Percentiles rank a stretch among this genome's conserved stretches.
phyloP scores from a whole-genome alignment of 2,797 vertebrate genomes.

The Falco concolor region DNA sequence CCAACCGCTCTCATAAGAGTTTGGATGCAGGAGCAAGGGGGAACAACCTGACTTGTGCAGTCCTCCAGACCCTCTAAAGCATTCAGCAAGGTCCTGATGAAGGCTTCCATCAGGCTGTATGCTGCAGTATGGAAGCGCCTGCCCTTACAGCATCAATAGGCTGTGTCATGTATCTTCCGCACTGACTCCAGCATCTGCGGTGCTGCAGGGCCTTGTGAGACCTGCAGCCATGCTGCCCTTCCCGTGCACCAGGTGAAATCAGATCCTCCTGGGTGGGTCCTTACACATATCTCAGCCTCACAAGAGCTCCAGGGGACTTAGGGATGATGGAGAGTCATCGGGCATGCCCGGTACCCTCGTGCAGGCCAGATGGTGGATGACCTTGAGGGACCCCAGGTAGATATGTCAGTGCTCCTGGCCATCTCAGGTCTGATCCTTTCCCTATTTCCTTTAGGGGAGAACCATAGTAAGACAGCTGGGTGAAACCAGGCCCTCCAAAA shows the following conservation, averaged over 20 bases:
- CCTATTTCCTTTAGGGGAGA: neutral
- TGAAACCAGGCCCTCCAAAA: neutral
- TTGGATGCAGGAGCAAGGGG: neutral
- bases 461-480: neutral
- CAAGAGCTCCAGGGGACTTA: neutral
- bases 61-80: neutral
- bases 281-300: neutral
- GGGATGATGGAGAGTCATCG: neutral
- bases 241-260: neutral
- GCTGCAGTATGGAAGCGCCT: neutral
- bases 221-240: neutral
- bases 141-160: neutral
- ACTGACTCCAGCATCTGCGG: neutral
- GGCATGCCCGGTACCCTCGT: accelerated
- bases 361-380: neutral
- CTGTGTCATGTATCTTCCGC: neutral
- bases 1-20: neutral
- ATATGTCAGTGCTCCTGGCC: neutral
- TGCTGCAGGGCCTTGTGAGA: neutral
- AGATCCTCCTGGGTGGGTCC: neutral
- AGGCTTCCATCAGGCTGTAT: neutral
- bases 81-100: neutral
- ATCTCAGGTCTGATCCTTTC: neutral
- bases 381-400: neutral
- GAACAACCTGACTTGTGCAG: neutral